These are phyloP conservation scores for Isichthys henryi DNA, from an alignment of 2,113 vertebrate species.

Conservation along the genomic window DNA sequence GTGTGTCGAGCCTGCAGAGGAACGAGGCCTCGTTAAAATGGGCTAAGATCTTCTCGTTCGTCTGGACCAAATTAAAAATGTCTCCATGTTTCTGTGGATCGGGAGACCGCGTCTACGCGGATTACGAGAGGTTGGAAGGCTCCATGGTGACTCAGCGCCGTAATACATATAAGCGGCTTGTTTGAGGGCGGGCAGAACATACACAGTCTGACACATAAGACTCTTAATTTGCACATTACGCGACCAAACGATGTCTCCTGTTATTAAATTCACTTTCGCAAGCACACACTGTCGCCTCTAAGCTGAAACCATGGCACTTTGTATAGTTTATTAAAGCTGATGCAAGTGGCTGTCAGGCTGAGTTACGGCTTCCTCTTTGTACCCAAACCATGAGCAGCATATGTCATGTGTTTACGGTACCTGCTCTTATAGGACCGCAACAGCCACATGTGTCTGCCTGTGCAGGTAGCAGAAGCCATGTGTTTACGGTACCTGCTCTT, in stretches of 20 bases:
- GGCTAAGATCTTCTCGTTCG: background rate
- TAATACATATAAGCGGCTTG: background rate
- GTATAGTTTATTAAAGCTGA: constrained; percentile 23
- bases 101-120: background rate
- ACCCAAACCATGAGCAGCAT: background rate
- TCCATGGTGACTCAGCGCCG: background rate
- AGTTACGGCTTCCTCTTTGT: constrained; percentile 16
- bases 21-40: background rate
- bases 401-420: too few relatives aligned
- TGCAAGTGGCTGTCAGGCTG: constrained; percentile 21
- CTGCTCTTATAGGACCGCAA: too few relatives aligned
- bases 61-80: background rate
- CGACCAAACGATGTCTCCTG: background rate
- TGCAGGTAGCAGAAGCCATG: too few relatives aligned
- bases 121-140: background rate
- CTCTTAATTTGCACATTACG: background rate
- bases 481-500: too few relatives aligned
- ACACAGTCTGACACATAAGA: background rate
- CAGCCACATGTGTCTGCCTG: too few relatives aligned
- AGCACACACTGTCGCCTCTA: background rate
- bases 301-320: constrained; percentile 5
- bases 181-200: background rate
- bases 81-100: background rate
- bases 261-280: background rate
- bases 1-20: background rate